Evolutionary conservation across 2,888 invertebrate genomes (phyloP).

Genomic region (Gymnocheta viridis): DNA sequence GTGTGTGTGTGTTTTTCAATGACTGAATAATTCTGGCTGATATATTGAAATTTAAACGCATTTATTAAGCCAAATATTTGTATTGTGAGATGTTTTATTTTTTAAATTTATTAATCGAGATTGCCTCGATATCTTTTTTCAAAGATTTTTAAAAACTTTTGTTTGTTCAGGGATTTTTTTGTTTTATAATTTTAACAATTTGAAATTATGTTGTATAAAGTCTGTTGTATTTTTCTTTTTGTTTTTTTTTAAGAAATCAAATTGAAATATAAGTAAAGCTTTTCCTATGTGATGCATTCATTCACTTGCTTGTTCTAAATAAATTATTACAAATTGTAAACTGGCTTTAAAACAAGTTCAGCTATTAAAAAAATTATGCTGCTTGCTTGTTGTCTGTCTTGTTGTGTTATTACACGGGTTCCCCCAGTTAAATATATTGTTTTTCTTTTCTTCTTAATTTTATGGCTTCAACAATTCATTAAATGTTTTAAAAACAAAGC

Average conservation of each 20-base stretch:
- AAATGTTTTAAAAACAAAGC: slow-evolving; percentile 32
- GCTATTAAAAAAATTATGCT: too few relatives aligned
- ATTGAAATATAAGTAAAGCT: too few relatives aligned
- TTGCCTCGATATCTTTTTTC: too few relatives aligned
- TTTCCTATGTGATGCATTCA: neutral
- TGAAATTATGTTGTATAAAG: neutral
- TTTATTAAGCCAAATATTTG: neutral
- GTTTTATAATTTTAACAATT: neutral
- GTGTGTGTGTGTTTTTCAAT: too few relatives aligned
- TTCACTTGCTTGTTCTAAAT: neutral
- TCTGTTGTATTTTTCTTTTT: neutral
- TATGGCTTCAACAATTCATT: slow-evolving; percentile 1
- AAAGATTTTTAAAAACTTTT: too few relatives aligned
- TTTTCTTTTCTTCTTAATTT: neutral
- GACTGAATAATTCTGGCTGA: neutral
- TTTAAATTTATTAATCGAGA: too few relatives aligned
- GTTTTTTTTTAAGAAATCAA: neutral
- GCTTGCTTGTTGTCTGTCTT: slow-evolving; percentile 20
- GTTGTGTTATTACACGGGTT: neutral
- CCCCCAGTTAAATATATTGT: neutral
- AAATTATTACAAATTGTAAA: neutral
- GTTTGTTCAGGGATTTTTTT: too few relatives aligned
- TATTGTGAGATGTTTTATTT: neutral
- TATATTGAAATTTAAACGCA: neutral
- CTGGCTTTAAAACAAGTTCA: slow-evolving; percentile 23